Percentiles rank a stretch among this genome's conserved stretches.
phyloP scores from a whole-genome alignment of 2,797 vertebrate genomes.

The Sebastes steindachneri region DNA sequence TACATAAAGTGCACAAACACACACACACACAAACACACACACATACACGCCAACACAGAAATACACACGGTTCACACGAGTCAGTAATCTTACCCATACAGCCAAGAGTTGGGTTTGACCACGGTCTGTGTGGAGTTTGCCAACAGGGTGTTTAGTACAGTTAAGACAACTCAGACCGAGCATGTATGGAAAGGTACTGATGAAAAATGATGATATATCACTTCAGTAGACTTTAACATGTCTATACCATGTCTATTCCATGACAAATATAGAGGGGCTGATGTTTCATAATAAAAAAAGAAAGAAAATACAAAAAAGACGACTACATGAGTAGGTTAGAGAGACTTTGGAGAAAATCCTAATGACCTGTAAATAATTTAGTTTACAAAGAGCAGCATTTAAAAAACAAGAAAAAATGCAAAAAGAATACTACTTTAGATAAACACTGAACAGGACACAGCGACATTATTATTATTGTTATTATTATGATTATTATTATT shows the following conservation, averaged over 20 bases:
- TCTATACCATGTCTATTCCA: conserved; percentile 79
- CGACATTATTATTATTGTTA: conserved; percentile 74
- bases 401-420: conserved; percentile 80
- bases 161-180: conserved; percentile 56
- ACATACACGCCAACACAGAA: conserved; percentile 53
- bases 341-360: conserved; percentile 84
- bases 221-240: conserved; percentile 76
- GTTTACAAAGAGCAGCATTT: conserved; percentile 86
- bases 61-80: conserved; percentile 52
- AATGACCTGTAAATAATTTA: conserved; percentile 90
- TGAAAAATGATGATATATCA: conserved; percentile 77
- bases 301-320: conserved; percentile 72
- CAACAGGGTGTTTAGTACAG: conserved; percentile 74
- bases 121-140: conserved; percentile 63
- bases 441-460: conserved; percentile 82
- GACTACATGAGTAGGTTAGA: conserved; percentile 87
- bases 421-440: conserved; percentile 85
- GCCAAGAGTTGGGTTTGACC: conserved; percentile 63
- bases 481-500: conserved; percentile 69
- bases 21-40: conserved; percentile 12
- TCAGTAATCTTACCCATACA: conserved; percentile 64
- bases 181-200: conserved; percentile 59
- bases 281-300: conserved; percentile 76
- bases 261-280: conserved; percentile 78
- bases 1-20: conserved; percentile 75